Evolutionary conservation across 2,797 vertebrate genomes (phyloP).

Genomic region (Rhabdomys pumilio): DNA sequence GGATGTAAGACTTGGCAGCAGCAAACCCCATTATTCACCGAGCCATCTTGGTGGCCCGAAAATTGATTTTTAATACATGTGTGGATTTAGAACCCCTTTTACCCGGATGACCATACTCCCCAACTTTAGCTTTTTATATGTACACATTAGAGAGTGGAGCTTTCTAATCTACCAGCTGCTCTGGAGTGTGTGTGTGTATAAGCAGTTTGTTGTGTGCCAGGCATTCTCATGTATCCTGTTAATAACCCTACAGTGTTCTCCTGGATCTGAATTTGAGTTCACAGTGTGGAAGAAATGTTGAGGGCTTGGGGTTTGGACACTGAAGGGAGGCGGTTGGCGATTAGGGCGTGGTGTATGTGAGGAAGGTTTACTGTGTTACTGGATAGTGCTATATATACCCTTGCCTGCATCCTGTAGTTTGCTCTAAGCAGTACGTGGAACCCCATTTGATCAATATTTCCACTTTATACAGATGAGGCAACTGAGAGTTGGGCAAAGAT

Average conservation of each 20-base stretch:
- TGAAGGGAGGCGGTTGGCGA: not conserved
- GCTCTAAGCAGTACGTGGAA: not conserved
- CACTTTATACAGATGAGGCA: constrained; percentile 11
- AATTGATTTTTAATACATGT: not conserved
- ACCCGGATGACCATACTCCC: constrained; percentile 6
- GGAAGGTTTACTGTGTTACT: not conserved
- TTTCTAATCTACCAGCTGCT: not conserved
- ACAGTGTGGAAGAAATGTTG: not conserved
- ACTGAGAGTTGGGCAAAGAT: not conserved
- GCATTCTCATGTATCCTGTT: not conserved
- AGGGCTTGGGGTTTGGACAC: not conserved
- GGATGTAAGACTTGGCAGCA: not conserved
- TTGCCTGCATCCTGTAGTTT: constrained; percentile 4
- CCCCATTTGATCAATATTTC: constrained; percentile 1
- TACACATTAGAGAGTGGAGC: not conserved
- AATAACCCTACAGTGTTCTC: not conserved
- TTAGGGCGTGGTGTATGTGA: not conserved
- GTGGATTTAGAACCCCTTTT: constrained; percentile 17
- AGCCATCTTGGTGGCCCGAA: not conserved
- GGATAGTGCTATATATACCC: not conserved
- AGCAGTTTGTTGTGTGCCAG: not conserved
- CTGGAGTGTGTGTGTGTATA: not conserved
- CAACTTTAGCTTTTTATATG: constrained; percentile 23
- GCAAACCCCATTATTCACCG: not conserved
- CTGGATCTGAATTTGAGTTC: not conserved